These are phyloP conservation scores for Zaprionus ornatus DNA, from an alignment of 1,140 invertebrate species.

Conservation along the genomic window DNA sequence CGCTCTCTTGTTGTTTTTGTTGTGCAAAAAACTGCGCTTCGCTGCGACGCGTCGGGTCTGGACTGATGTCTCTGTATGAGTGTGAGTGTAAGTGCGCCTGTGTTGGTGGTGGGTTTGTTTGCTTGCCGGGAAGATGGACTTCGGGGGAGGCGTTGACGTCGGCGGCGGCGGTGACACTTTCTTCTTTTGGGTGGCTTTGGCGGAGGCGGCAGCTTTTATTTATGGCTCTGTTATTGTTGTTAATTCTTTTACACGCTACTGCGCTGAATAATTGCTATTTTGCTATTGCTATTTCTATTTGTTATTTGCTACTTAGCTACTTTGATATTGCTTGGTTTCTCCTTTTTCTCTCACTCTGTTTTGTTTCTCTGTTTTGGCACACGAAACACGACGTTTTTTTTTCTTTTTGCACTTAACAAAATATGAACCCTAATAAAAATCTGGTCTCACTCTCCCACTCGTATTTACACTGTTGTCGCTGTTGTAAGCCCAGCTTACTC, in stretches of 20 bases:
- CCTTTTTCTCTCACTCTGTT: slow-evolving; percentile 12
- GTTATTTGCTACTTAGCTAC: slow-evolving; percentile 1
- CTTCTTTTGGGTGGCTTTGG: slow-evolving; percentile 53
- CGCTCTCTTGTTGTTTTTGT: slow-evolving; percentile 50
- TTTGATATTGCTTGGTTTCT: slow-evolving; percentile 30
- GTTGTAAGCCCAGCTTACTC: slow-evolving; percentile 36
- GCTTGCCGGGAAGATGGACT: slow-evolving; percentile 38
- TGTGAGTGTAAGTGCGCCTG: not conserved
- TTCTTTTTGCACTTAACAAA: slow-evolving; percentile 48
- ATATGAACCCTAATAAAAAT: slow-evolving; percentile 39
- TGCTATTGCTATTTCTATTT: slow-evolving; percentile 35
- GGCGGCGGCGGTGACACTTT: slow-evolving; percentile 46
- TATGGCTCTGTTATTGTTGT: slow-evolving; percentile 43
- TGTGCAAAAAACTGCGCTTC: slow-evolving; percentile 47
- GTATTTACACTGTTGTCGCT: slow-evolving; percentile 41
- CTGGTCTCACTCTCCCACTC: slow-evolving; percentile 41
- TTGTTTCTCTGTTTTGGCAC: slow-evolving; percentile 42
- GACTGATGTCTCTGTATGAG: slow-evolving; percentile 23
- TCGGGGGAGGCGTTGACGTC: slow-evolving; percentile 2
- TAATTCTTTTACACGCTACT: slow-evolving; percentile 52
- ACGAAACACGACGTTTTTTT: slow-evolving; percentile 37
- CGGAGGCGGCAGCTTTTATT: slow-evolving; percentile 47
- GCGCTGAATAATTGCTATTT: slow-evolving; percentile 47
- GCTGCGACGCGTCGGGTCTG: slow-evolving; percentile 32
- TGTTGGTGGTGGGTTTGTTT: slow-evolving; percentile 59